These are phyloP conservation scores for Cathartes aura DNA, from an alignment of 2,113 vertebrate genomes.

Conservation along the genomic window DNA sequence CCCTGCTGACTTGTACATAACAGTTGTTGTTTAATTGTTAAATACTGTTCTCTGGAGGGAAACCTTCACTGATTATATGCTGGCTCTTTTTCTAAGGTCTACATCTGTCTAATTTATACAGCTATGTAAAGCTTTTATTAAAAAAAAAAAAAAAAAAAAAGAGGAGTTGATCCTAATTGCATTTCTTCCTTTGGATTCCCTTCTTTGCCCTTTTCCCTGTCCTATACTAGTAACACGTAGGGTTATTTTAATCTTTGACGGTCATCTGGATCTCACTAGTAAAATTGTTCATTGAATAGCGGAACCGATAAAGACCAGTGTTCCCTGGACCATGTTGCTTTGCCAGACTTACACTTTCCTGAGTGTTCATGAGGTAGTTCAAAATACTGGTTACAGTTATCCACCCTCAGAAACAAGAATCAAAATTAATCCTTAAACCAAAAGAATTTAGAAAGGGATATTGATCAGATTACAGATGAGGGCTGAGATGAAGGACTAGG, in stretches of 20 bases:
- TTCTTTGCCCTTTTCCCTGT: background rate
- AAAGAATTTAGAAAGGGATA: background rate
- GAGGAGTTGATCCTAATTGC: background rate
- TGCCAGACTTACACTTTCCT: background rate
- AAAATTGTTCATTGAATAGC: background rate
- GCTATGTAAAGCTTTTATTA: background rate
- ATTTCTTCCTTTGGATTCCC: background rate
- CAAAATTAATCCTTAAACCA: background rate
- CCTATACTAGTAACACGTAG: no score
- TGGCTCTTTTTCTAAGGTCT: background rate
- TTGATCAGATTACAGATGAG: background rate
- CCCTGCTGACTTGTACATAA: background rate
- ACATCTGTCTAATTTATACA: background rate
- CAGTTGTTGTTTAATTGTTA: background rate
- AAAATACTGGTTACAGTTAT: background rate
- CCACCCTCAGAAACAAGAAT: background rate
- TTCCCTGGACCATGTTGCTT: background rate
- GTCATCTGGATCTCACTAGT: background rate
- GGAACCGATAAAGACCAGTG: background rate
- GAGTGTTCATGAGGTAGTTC: accelerated
- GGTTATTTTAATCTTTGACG: background rate
- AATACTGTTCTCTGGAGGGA: background rate
- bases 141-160: background rate
- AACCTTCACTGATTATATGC: background rate
- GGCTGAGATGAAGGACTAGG: background rate